A percentile compares a stretch with the other conserved stretches of the same genome.
Conservation (phyloP, 2,888 invertebrate species). For the Anorthoa munda region DNA sequence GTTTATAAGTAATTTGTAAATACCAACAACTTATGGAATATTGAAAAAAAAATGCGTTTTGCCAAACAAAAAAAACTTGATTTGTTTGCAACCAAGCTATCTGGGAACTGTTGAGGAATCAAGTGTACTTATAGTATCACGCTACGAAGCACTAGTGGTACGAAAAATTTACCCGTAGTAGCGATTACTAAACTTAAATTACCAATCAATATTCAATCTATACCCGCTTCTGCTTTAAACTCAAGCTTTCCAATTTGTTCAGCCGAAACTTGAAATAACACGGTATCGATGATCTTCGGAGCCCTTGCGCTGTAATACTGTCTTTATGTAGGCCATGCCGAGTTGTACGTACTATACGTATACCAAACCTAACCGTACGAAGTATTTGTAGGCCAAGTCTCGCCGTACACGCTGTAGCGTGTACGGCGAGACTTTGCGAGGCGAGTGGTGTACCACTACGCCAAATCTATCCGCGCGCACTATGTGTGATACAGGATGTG, state of each 20-base stretch:
- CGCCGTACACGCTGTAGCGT: not conserved
- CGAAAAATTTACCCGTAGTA: not conserved
- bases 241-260: conserved; percentile 47
- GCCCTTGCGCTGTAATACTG: conserved; percentile 49
- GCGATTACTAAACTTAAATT: not conserved
- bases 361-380: conserved; percentile 6
- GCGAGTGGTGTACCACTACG: not conserved
- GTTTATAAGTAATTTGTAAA: too few relatives aligned
- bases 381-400: conserved; percentile 18
- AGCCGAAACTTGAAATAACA: conserved; percentile 63
- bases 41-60: too few relatives aligned
- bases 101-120: too few relatives aligned
- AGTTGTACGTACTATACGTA: not conserved
- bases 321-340: conserved; percentile 51
- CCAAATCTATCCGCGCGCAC: conserved; percentile 11
- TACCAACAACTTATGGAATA: too few relatives aligned
- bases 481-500: conserved; percentile 20
- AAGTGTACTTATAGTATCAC: not conserved
- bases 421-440: conserved; percentile 18
- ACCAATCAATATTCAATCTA: conserved; percentile 5
- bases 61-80: too few relatives aligned
- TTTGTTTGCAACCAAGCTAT: too few relatives aligned
- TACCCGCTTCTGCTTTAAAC: conserved; percentile 27
- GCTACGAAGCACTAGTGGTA: not conserved
- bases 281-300: conserved; percentile 62